Percentiles rank a stretch among this genome's conserved stretches.
Evolutionary conservation across 2,888 invertebrate species (phyloP).

Genomic region (Zonitis immaculata): DNA sequence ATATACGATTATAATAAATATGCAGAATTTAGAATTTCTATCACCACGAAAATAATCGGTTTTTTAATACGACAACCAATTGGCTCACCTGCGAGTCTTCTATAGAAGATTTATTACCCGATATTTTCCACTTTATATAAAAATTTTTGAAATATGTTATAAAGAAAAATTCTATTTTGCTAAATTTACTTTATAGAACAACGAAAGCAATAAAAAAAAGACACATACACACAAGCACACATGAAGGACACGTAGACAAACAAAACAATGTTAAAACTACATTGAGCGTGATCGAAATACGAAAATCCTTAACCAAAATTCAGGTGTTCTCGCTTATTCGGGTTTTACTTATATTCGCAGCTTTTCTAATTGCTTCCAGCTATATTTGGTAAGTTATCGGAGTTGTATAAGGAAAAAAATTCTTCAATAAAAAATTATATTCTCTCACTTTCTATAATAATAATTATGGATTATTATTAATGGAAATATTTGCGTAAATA

Average conservation of each 20-base stretch:
- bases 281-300: not conserved
- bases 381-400: not conserved
- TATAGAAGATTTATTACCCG: not conserved
- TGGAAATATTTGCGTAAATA: too few species aligned
- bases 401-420: not conserved
- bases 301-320: not conserved
- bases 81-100: not conserved
- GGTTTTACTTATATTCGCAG: not conserved
- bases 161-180: too few species aligned
- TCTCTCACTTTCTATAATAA: too few species aligned
- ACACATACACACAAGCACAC: too few species aligned
- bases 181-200: too few species aligned
- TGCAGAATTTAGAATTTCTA: not conserved
- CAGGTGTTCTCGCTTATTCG: not conserved
- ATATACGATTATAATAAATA: too few species aligned
- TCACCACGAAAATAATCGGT: not conserved
- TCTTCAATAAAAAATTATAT: not conserved
- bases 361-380: not conserved
- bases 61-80: not conserved
- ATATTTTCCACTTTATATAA: not conserved
- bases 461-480: too few species aligned
- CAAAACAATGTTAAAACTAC: not conserved
- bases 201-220: too few species aligned
- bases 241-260: not conserved
- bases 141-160: not conserved